phyloP scores from a whole-genome alignment of 2,888 invertebrate genomes.

The Dryocosmus kuriphilus region DNA sequence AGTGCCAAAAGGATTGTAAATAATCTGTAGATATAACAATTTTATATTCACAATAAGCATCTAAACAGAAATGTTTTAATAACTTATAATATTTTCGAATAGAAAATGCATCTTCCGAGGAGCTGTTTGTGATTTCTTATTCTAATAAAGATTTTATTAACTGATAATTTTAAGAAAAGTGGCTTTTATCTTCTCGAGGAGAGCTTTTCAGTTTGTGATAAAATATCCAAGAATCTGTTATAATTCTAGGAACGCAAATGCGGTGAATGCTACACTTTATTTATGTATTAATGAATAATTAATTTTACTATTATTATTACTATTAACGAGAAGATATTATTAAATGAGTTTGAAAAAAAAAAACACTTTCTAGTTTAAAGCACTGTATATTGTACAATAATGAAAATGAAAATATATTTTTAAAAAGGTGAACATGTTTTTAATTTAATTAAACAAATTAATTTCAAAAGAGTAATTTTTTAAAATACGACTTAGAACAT shows the following conservation, averaged over 20 bases:
- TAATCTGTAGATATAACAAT: not conserved
- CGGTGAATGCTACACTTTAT: not conserved
- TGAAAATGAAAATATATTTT: constrained; percentile 3
- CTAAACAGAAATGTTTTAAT: not conserved
- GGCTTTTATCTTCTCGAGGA: not conserved
- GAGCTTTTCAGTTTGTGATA: not conserved
- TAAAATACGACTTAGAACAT: not conserved
- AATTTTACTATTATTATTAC: not conserved
- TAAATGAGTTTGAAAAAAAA: not conserved
- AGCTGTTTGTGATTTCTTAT: not conserved
- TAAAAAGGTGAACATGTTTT: not conserved
- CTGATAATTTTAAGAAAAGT: not conserved
- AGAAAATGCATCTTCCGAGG: not conserved
- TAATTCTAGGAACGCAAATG: not conserved
- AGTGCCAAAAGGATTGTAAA: constrained; percentile 7
- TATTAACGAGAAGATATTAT: not conserved
- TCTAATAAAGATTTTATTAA: not conserved
- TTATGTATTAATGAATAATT: not conserved
- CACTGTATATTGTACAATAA: not conserved
- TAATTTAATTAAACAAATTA: not conserved
- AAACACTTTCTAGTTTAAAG: not conserved
- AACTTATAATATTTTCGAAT: not conserved
- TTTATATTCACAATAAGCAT: not conserved
- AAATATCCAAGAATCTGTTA: not conserved
- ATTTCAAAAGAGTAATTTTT: not conserved